Evolutionary conservation across 2,888 invertebrate genomes (phyloP).

Genomic region (Malacosoma neustria): DNA sequence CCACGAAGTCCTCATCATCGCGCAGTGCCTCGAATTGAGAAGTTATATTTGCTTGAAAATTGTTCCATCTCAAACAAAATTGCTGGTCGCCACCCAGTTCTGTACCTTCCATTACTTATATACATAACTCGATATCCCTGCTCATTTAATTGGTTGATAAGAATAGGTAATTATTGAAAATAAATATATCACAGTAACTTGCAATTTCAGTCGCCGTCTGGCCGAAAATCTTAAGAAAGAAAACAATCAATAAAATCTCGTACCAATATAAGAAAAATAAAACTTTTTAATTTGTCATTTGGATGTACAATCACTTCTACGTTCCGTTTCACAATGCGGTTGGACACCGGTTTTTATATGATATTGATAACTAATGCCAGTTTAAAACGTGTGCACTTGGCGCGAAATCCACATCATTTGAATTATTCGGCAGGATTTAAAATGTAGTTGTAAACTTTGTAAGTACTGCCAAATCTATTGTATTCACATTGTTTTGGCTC

Average conservation of each 20-base stretch:
- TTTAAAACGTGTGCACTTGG: too few species aligned
- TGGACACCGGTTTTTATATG: conserved; percentile 27
- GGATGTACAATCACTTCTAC: conserved; percentile 73
- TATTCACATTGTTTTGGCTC: too few species aligned
- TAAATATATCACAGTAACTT: conserved; percentile 76
- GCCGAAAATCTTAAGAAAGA: conserved; percentile 75
- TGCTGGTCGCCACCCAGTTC: conserved; percentile 84
- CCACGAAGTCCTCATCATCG: conserved; percentile 91
- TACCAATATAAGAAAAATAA: conserved; percentile 76
- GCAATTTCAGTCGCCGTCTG: conserved; percentile 75
- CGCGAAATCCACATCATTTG: too few species aligned
- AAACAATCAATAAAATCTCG: conserved; percentile 77
- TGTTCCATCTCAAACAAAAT: conserved; percentile 93
- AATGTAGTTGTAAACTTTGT: too few species aligned
- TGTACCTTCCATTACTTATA: conserved; percentile 76
- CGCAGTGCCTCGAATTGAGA: conserved; percentile 89
- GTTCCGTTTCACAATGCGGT: conserved; percentile 48
- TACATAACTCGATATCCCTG: conserved; percentile 75
- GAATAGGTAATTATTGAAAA: conserved; percentile 72
- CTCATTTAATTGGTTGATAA: conserved; percentile 75
- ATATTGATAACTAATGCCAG: not conserved
- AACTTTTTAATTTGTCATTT: conserved; percentile 76
- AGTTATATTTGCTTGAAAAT: conserved; percentile 90
- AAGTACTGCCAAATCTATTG: too few species aligned
- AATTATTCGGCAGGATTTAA: too few species aligned